A percentile compares a stretch with the other conserved stretches of the same genome.
These are phyloP conservation scores for Caenorhabditis sp. DNA, from an alignment of 2,888 invertebrate species.

Conservation along the genomic window DNA sequence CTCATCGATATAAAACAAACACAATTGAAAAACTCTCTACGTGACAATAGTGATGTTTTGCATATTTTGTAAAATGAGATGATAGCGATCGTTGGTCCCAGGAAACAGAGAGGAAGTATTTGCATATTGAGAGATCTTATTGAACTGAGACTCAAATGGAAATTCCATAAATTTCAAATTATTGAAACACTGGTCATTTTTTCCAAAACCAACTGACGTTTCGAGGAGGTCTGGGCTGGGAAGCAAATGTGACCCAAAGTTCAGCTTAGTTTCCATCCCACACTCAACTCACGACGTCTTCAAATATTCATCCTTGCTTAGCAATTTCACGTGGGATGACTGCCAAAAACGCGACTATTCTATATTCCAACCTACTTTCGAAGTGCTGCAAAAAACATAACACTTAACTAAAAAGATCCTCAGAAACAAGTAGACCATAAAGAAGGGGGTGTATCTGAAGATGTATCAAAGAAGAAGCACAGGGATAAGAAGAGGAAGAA, in stretches of 20 bases:
- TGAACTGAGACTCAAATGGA: background rate
- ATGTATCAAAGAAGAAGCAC: background rate
- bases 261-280: constrained; percentile 15
- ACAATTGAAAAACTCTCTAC: background rate
- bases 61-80: background rate
- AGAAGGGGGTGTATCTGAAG: constrained; percentile 25
- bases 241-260: constrained; percentile 36
- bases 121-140: constrained; percentile 28
- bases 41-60: constrained; percentile 23
- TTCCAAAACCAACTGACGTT: background rate
- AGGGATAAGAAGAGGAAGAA: background rate
- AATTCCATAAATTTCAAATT: constrained; percentile 16
- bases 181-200: no score
- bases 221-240: constrained; percentile 1
- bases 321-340: constrained; percentile 60
- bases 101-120: constrained; percentile 8
- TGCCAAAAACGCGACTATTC: constrained; percentile 24
- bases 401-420: background rate
- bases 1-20: background rate
- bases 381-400: constrained; percentile 15
- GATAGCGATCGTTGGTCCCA: constrained; percentile 20
- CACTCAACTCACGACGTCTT: constrained; percentile 45
- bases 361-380: constrained; percentile 25
- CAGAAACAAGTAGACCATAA: background rate
- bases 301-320: constrained; percentile 59